These are phyloP conservation scores for Eleginops maclovinus DNA, from an alignment of 2,113 vertebrate species.

Conservation along the genomic window DNA sequence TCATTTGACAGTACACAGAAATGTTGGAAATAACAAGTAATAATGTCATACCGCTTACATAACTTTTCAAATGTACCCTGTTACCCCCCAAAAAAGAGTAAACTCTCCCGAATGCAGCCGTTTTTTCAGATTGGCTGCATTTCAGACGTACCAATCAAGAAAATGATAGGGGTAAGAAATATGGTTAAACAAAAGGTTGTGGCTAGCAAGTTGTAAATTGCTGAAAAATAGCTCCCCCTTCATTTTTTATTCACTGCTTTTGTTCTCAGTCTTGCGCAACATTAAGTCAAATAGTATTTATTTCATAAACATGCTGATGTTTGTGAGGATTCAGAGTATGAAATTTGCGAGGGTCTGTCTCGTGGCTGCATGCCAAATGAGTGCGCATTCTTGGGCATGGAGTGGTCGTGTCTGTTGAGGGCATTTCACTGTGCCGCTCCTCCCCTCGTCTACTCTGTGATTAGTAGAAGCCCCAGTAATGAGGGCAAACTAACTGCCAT, in stretches of 20 bases:
- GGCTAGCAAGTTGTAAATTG: neutral
- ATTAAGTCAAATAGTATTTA: constrained; percentile 5
- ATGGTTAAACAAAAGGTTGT: neutral
- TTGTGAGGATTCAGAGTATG: constrained; percentile 9
- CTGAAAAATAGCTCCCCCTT: constrained; percentile 8
- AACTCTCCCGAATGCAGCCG: neutral
- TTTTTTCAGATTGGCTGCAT: neutral
- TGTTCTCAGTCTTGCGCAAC: neutral
- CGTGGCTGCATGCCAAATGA: constrained; percentile 57
- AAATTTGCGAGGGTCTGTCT: constrained; percentile 45
- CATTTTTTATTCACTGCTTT: neutral
- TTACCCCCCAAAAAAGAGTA: neutral
- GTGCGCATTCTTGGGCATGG: constrained; percentile 58
- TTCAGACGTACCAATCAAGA: neutral
- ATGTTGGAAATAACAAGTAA: neutral
- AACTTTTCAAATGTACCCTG: neutral
- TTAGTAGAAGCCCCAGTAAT: constrained; percentile 59
- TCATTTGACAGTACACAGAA: neutral
- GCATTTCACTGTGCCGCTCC: constrained; percentile 46
- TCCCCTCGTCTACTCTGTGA: constrained; percentile 33
- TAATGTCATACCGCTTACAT: neutral
- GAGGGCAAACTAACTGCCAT: constrained; percentile 62
- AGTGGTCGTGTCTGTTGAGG: constrained; percentile 24
- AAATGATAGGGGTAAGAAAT: neutral
- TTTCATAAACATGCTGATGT: neutral